Evolutionary conservation across 2,797 vertebrate genomes (phyloP), one percentile per base, ranked within the genome.

Genomic region (Semotilus atromaculatus): DNA sequence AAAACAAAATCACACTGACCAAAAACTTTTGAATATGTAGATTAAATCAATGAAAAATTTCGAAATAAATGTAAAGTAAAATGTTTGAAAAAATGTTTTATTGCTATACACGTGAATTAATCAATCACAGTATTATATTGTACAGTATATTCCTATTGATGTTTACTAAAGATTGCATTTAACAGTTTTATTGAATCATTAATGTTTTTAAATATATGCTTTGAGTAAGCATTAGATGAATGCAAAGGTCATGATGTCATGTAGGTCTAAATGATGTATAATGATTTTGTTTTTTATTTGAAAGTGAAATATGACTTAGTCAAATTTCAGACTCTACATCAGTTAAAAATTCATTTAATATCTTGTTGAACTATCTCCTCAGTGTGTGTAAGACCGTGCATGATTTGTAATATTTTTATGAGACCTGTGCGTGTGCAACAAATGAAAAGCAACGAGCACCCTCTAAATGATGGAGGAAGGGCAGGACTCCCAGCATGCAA

Each of bases 401-500:
- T 80, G 55, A 72, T 48, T 76, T 38, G 29, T 84, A 78, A 77
- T 78, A 78, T 84, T 70, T 83, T 72, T 51, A 70, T 80, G 48
- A 71, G 83, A 79, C 29, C 53, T 58, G 48, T 70, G 34, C 43
- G 29, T 31, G 66, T 36, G 62, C 29, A 29, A 71, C 19, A 66
- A 53, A 80, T 36, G 23, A 72, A 43, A 55, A 73, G 67, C 60
- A 66, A 34, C 45, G 62, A 36, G 70, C 60, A 81, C 18, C 67
- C 73, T 70, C 74, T 78, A 38, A 76, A 75, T 76, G 84, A 81
- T 81, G 79, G 75, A 78, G 31, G 53, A 51, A 71, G 62, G 38
- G 40, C 64, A 67, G 53, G 71, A 70, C 77, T 81, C 36, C 55
- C 72, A 81, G 78, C 73, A 84, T 87, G 78, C 82, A 80, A 84